Evolutionary conservation across 2,797 vertebrate genomes (phyloP).

Genomic region (Erithacus rubecula): DNA sequence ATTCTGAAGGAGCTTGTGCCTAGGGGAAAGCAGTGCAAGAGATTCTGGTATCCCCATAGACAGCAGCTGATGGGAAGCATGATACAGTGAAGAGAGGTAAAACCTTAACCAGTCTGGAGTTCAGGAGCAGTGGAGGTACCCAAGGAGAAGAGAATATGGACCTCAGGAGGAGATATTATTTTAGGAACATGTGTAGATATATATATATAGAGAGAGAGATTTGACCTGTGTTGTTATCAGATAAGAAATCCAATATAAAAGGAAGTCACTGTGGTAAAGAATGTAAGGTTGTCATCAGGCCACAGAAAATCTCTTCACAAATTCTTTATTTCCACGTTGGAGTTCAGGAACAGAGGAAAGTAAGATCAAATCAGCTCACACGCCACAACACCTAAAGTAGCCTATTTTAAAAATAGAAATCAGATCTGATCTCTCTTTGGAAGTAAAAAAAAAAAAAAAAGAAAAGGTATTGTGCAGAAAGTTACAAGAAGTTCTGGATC

Average conservation of each 20-base stretch:
- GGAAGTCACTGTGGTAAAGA: neutral
- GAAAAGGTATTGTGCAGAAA: neutral
- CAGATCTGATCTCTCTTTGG: neutral
- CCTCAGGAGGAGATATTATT: neutral
- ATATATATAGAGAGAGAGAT: neutral
- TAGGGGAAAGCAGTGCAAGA: neutral
- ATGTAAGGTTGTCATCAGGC: neutral
- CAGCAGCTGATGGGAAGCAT: neutral
- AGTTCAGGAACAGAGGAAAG: neutral
- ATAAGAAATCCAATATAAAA: neutral
- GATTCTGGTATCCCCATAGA: neutral
- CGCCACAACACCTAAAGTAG: neutral
- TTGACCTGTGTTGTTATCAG: neutral
- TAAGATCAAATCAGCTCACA: neutral
- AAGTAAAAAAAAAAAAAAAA: neutral
- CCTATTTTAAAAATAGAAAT: neutral
- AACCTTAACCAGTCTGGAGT: neutral
- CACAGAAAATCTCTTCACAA: neutral
- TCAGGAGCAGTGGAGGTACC: neutral
- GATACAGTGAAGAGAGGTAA: neutral
- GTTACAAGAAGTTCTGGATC: neutral
- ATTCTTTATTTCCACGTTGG: neutral
- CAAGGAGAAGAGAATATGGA: neutral
- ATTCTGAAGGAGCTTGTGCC: neutral
- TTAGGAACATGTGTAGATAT: neutral